Percentiles rank a stretch among this genome's conserved stretches.
Conservation (phyloP, 2,113 vertebrate species). For the Chauna torquata region DNA sequence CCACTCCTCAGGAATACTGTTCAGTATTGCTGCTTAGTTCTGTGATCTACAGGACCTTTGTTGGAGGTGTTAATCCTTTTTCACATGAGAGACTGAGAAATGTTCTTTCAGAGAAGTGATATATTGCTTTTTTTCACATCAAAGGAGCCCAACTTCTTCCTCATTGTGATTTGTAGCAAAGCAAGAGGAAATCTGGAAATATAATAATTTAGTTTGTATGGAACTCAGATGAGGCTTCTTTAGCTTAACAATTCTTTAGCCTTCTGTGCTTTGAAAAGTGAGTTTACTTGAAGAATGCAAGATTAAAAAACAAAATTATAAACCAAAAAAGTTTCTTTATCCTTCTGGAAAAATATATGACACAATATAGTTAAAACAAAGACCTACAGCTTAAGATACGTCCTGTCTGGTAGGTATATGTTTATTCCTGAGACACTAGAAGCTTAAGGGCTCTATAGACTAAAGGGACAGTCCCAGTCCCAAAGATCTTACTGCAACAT, state of each 20-base stretch:
- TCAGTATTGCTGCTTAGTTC: conserved; percentile 73
- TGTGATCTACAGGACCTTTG: conserved; percentile 82
- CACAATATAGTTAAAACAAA: conserved; percentile 21
- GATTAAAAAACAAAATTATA: conserved; percentile 18
- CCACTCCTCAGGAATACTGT: conserved; percentile 76
- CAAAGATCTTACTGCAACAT: not conserved
- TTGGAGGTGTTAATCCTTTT: conserved; percentile 86
- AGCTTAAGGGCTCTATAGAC: not conserved
- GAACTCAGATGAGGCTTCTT: conserved; percentile 64
- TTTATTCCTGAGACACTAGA: not conserved
- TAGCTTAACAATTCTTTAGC: conserved; percentile 21
- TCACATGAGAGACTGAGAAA: conserved; percentile 86
- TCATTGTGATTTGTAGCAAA: conserved; percentile 69
- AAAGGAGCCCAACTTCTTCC: conserved; percentile 72
- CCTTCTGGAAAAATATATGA: conserved; percentile 17
- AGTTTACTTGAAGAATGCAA: conserved; percentile 36
- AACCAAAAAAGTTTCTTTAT: conserved; percentile 5
- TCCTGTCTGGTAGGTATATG: not conserved
- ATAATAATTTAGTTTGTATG: conserved; percentile 73
- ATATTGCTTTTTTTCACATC: conserved; percentile 83
- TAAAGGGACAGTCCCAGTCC: not conserved
- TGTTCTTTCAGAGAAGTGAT: conserved; percentile 82
- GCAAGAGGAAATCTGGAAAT: conserved; percentile 77
- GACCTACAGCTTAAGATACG: not conserved
- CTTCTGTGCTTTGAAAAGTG: conserved; percentile 38